phyloP scores from a whole-genome alignment of 2,113 vertebrate genomes.

The Perognathus longimembris region DNA sequence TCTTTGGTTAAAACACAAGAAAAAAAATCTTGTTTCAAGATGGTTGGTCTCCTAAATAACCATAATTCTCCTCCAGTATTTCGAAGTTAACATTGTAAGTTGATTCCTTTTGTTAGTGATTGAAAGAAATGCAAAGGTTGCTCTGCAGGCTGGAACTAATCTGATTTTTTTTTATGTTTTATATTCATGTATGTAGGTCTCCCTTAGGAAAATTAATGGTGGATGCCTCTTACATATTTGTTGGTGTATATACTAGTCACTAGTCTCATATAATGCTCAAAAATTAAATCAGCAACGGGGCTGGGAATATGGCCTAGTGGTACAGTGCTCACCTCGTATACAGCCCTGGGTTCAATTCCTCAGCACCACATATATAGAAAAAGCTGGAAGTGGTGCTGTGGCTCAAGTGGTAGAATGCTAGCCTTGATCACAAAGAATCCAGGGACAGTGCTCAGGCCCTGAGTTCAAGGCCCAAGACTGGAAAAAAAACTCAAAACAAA shows the following conservation, averaged over 20 bases:
- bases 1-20: background rate
- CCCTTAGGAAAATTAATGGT: background rate
- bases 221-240: background rate
- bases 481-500: too few species aligned
- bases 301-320: too few species aligned
- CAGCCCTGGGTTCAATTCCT: too few species aligned
- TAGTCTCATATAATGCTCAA: background rate
- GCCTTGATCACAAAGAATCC: too few species aligned
- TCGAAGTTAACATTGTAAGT: background rate
- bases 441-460: too few species aligned
- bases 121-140: background rate
- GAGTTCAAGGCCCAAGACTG: too few species aligned
- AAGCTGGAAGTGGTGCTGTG: too few species aligned
- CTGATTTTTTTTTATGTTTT: background rate
- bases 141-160: background rate
- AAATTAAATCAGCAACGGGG: background rate
- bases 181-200: background rate
- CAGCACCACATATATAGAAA: too few species aligned
- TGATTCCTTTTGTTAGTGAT: background rate
- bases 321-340: too few species aligned
- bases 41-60: background rate
- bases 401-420: too few species aligned
- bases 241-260: background rate
- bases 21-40: conserved; percentile 16
- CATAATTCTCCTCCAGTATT: background rate